Percentiles rank a stretch among this genome's conserved stretches.
Evolutionary conservation across 2,113 vertebrate species (phyloP).

Genomic region (Acrocephalus kingi): DNA sequence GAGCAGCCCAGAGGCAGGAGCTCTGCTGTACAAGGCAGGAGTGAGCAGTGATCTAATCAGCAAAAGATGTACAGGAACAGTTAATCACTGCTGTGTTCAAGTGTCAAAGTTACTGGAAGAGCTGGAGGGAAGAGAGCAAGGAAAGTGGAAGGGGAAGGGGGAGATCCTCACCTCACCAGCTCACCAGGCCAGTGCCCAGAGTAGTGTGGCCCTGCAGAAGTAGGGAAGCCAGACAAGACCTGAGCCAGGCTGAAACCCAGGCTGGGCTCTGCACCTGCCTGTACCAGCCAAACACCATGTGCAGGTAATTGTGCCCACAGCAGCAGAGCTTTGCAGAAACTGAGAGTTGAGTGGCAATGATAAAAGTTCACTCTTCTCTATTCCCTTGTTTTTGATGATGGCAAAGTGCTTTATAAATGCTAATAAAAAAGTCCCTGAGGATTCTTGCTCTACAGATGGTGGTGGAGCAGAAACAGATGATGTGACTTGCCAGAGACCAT

Average conservation of each 20-base stretch:
- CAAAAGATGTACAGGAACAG: neutral
- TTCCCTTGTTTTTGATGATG: neutral
- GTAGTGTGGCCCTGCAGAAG: neutral
- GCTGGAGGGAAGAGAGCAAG: neutral
- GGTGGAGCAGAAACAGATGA: neutral
- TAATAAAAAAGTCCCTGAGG: neutral
- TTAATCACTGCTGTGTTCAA: neutral
- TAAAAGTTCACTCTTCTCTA: neutral
- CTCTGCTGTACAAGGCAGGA: neutral
- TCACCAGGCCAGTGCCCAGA: neutral
- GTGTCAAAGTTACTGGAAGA: neutral
- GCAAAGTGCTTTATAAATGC: neutral
- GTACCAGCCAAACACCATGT: fast-evolving
- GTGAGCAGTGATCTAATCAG: neutral
- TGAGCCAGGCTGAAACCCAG: neutral
- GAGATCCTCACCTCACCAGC: neutral
- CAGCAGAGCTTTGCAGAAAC: neutral
- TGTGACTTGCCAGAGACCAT: neutral
- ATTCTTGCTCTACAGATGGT: neutral
- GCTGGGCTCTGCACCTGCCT: neutral
- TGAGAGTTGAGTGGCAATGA: neutral
- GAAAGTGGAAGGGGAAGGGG: neutral
- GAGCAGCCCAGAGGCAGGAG: neutral
- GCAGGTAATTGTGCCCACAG: neutral
- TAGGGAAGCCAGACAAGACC: neutral